Evolutionary conservation across 2,113 vertebrate genomes (phyloP), one percentile per base, ranked within the genome.

Genomic region (Antechinus stuartii): DNA sequence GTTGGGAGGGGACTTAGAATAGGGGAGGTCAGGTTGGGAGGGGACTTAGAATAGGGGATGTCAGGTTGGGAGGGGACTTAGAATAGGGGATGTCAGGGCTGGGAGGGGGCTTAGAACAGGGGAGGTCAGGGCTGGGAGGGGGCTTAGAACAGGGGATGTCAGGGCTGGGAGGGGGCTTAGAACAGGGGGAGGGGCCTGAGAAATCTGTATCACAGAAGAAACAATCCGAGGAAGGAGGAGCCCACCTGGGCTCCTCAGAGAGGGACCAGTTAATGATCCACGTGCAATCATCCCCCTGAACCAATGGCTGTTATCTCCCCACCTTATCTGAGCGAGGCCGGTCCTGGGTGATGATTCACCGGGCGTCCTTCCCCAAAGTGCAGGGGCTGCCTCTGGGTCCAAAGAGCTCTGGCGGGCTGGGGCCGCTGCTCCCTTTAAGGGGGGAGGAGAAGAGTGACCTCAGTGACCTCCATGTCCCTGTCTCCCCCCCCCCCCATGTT

Each of bases 381-480:
- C 68, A 23, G 30, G 61, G 61, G 61, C 61, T 68, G 61, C 5
- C 16, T 42, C 5, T 2, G 3, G 30, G 57, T 68, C 12, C 57
- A 68, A 68, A 68, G 57, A 35, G 57, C 30, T 30, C 61, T 12
- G 10, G 10, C 30, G 0, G 35, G 56, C 56, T 9, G 12, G 54
- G 54, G 54, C 54, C 22, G 35, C n/a, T 1, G 4, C 16, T 76
- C 19, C 68, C 68, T 84, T 42, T 2, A 9, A 52, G 22, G 42
- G 61, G 30, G 47, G 16, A 68, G 35, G 30, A 76, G 90, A 91
- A 49, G 30, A 89, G 25, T 47, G 8, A 35, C 35, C 89, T 30
- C 30, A 47, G 24, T 10, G 24, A 47, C 9, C 0, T 6, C 25
- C 3, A 30, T 0, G 8, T 6, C 8, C 9, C n/a, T n/a, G n/a